Evolutionary conservation across 2,888 invertebrate genomes (phyloP).

Genomic region (Acrocyrtus sp.): DNA sequence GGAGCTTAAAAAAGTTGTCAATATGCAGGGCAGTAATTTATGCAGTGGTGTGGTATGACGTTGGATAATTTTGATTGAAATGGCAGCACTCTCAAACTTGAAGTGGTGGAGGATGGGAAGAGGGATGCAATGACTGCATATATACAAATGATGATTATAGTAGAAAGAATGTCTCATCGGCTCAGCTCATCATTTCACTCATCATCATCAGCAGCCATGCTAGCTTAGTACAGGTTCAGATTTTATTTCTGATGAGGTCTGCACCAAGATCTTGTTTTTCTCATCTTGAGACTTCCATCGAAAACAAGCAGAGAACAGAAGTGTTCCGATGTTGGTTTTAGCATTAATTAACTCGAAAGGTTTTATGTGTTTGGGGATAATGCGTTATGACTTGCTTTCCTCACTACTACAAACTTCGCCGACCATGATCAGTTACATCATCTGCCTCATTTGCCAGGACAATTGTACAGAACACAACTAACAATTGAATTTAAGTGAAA

Average conservation of each 20-base stretch:
- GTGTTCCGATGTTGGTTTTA: neutral
- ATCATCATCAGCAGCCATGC: neutral
- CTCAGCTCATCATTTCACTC: too few species aligned
- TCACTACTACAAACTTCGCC: neutral
- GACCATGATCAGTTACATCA: neutral
- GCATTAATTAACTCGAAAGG: neutral
- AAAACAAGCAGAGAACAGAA: neutral
- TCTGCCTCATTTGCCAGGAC: conserved; percentile 5
- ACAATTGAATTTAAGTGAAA: conserved; percentile 17
- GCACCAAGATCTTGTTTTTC: neutral
- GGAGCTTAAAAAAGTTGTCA: too few species aligned
- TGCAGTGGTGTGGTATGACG: too few species aligned
- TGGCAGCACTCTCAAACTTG: too few species aligned
- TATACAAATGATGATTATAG: too few species aligned
- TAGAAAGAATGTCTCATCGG: too few species aligned
- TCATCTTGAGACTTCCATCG: neutral
- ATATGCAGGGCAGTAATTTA: too few species aligned
- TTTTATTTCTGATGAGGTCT: neutral
- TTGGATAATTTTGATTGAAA: too few species aligned
- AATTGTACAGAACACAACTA: neutral
- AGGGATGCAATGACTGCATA: too few species aligned
- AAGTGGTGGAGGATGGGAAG: too few species aligned
- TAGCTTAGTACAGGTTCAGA: neutral
- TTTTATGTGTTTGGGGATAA: neutral
- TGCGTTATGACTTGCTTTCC: neutral